Evolutionary conservation across 2,888 invertebrate species (phyloP).

Genomic region (Mimachlamys varia): DNA sequence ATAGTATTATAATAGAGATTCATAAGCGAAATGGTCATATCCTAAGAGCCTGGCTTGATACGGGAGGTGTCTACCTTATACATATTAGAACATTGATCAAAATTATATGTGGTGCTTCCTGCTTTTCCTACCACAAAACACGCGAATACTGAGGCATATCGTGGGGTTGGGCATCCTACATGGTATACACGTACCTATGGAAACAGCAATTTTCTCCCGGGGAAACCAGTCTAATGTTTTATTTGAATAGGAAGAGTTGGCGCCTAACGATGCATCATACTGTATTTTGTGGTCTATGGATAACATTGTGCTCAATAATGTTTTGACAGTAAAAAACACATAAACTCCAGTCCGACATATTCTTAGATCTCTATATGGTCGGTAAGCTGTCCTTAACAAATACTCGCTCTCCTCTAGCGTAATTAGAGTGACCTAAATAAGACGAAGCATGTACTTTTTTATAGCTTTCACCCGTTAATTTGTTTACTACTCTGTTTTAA

Average conservation of each 20-base stretch:
- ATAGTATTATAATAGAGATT: conserved; percentile 8
- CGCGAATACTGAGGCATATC: background rate
- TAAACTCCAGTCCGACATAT: background rate
- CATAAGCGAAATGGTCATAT: conserved; percentile 44
- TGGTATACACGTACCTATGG: background rate
- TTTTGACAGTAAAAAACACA: background rate
- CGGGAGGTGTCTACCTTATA: background rate
- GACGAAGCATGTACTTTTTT: no score
- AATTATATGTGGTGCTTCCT: background rate
- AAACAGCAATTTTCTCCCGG: conserved; percentile 56
- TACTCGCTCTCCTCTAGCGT: no score
- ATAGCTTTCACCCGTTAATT: no score
- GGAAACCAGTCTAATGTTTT: conserved; percentile 56
- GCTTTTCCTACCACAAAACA: background rate
- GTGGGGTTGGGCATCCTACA: background rate
- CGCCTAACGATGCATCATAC: background rate
- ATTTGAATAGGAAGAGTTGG: background rate
- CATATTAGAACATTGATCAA: background rate
- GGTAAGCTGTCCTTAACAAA: no score
- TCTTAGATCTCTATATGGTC: background rate
- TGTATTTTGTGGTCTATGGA: background rate
- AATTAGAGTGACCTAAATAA: no score
- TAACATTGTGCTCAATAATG: no score
- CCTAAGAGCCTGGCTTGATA: conserved; percentile 56
- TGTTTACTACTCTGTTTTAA: no score